Evolutionary conservation across 2,888 invertebrate genomes (phyloP).

Genomic region (Neuroscelio doddi): DNA sequence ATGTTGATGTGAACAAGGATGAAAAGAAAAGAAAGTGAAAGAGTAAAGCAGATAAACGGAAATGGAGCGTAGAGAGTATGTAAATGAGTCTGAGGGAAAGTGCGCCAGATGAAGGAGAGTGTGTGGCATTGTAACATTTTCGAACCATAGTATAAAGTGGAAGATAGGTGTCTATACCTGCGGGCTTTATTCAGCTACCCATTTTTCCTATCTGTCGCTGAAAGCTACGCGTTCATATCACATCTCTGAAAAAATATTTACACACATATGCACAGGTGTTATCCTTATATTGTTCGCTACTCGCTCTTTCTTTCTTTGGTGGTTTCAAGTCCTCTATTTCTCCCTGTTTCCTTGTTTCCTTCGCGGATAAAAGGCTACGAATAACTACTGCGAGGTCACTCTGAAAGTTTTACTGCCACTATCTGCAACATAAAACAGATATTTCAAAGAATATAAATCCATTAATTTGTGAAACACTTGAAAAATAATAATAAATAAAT

Average conservation of each 20-base stretch:
- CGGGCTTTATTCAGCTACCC: conserved; percentile 24
- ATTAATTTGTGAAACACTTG: too few species aligned
- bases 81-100: conserved; percentile 36
- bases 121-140: conserved; percentile 52
- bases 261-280: conserved; percentile 11
- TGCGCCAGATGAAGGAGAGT: conserved; percentile 26
- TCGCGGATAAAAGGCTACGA: conserved; percentile 49
- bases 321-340: conserved; percentile 44
- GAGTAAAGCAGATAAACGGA: conserved; percentile 22
- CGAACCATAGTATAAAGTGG: conserved; percentile 59
- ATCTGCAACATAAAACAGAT: conserved; percentile 20
- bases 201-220: conserved; percentile 31
- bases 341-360: conserved; percentile 19
- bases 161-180: conserved; percentile 39
- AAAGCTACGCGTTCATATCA: conserved; percentile 30
- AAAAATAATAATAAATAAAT: too few species aligned
- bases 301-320: conserved; percentile 25
- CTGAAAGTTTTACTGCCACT: conserved; percentile 50
- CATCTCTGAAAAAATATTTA: conserved; percentile 15
- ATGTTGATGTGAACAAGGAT: conserved; percentile 3
- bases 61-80: conserved; percentile 39
- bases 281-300: conserved; percentile 12
- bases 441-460: too few species aligned
- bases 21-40: conserved; percentile 14
- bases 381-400: conserved; percentile 48